Conservation (phyloP, 1,140 invertebrate genomes). For the Trachymyrmex septentrionalis region DNA sequence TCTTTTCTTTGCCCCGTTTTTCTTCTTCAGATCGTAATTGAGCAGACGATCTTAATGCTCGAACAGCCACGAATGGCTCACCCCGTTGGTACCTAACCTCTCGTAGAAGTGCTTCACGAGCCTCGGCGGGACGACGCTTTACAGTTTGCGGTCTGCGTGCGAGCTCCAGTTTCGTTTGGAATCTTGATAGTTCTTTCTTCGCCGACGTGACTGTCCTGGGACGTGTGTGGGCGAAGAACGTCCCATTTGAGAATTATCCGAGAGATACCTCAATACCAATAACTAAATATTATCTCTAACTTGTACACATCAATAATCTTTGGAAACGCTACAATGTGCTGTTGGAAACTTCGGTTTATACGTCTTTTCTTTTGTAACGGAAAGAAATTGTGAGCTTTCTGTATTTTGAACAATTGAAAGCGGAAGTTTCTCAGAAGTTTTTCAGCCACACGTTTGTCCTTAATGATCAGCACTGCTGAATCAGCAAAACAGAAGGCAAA, state of each 20-base stretch:
- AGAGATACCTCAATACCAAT: constrained; percentile 20
- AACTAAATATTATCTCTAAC: constrained; percentile 44
- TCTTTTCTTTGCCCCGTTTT: not conserved
- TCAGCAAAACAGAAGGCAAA: not conserved
- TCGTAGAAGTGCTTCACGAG: constrained; percentile 67
- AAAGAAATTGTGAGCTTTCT: not conserved
- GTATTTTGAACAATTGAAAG: not conserved
- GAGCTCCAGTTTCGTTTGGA: constrained; percentile 35
- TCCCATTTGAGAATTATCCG: constrained; percentile 22
- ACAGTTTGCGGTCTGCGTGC: constrained; percentile 59
- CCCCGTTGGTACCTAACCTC: constrained; percentile 42
- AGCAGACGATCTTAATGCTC: constrained; percentile 74
- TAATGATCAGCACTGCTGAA: constrained; percentile 5
- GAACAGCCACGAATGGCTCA: constrained; percentile 67
- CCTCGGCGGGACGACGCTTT: constrained; percentile 65
- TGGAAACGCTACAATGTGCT: not conserved
- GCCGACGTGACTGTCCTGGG: constrained; percentile 11
- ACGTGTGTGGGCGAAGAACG: constrained; percentile 1
- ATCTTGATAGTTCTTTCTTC: constrained; percentile 45
- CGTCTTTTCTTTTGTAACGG: not conserved
- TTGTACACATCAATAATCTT: not conserved
- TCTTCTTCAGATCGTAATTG: constrained; percentile 69
- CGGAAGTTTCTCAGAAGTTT: not conserved
- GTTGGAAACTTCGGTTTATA: not conserved
- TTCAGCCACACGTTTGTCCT: not conserved